Evolutionary conservation across 2,797 vertebrate genomes (phyloP), one percentile per base, ranked within the genome.

Genomic region (Coendou prehensilis): DNA sequence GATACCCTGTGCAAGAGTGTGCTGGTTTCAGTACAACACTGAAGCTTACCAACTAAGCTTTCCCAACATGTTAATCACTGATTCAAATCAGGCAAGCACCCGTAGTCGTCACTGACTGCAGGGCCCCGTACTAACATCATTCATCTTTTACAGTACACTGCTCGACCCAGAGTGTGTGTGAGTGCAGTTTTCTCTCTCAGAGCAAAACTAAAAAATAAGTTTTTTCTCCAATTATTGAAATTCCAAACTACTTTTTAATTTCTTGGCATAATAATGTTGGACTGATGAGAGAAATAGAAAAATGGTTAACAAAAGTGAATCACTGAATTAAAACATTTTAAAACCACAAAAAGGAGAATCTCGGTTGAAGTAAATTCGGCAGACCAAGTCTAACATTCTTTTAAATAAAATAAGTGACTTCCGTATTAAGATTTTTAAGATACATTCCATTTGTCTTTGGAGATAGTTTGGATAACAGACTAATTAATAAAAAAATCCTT

Each of bases 291-390:
- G 33, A 47, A 88, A 90, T n/a, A 23, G 7, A 22, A 90, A 87
- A 47, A 76, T 59, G 2, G 9, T 45, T 45, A 2, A 86, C 63
- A 73, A 54, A 59, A 50, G 2, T 56, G 47, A 92, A 54, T 89
- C 83, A 54, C 20, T 63, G 81, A 92, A 82, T 95, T 11, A 87
- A 89, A 89, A 86, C 18, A 79, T 87, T 84, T 86, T 33, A 75
- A 95, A 93, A 82, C 9, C 87, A 89, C 22, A 91, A 56, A 84
- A 1, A 71, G 28, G 18, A 80, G 37, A 81, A 84, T 91, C 26
- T 7, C 10, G 76, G 64, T 22, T 80, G 50, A 92, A 71, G 41
- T 69, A 67, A 96, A 71, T 41, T 85, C 28, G 87, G 78, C 50
- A 75, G 50, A 85, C 18, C 45, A 87, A 57, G 86, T 2, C 1